Conservation (phyloP, 2,888 invertebrate genomes). For the Torymus aiolomorphi region DNA sequence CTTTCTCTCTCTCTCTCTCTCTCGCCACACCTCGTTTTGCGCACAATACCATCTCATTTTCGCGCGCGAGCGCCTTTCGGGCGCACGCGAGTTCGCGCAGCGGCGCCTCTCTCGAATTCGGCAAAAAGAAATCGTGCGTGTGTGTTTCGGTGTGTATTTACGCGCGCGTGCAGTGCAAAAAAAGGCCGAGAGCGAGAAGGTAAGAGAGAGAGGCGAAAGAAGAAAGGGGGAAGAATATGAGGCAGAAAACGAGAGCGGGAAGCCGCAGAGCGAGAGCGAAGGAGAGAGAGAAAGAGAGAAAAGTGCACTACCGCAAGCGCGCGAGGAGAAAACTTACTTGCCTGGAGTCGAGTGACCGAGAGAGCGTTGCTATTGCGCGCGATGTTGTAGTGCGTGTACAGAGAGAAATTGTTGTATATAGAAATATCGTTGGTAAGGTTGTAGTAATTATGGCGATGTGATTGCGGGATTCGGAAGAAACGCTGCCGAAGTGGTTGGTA, state of each 20-base stretch:
- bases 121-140: conserved; percentile 2
- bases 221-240: conserved; percentile 24
- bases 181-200: neutral
- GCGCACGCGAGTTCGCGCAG: conserved; percentile 38
- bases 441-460: too few species aligned
- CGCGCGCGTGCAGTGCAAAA: neutral
- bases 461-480: too few species aligned
- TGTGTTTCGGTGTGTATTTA: neutral
- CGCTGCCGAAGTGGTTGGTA: too few species aligned
- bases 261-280: conserved; percentile 29
- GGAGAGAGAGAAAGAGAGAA: conserved; percentile 1
- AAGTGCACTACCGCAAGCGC: conserved; percentile 37
- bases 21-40: too few species aligned
- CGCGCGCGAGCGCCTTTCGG: neutral
- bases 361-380: neutral
- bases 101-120: neutral
- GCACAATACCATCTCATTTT: too few species aligned
- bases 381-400: too few species aligned
- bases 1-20: too few species aligned
- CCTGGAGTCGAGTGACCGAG: conserved; percentile 19
- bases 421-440: too few species aligned
- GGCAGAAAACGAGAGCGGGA: conserved; percentile 43
- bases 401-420: too few species aligned
- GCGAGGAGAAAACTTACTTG: conserved; percentile 6
- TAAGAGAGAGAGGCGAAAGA: too few species aligned